Percentiles rank a stretch among this genome's conserved stretches.
These are phyloP conservation scores for Gadus chalcogrammus DNA, from an alignment of 2,113 vertebrate genomes.

Conservation along the genomic window DNA sequence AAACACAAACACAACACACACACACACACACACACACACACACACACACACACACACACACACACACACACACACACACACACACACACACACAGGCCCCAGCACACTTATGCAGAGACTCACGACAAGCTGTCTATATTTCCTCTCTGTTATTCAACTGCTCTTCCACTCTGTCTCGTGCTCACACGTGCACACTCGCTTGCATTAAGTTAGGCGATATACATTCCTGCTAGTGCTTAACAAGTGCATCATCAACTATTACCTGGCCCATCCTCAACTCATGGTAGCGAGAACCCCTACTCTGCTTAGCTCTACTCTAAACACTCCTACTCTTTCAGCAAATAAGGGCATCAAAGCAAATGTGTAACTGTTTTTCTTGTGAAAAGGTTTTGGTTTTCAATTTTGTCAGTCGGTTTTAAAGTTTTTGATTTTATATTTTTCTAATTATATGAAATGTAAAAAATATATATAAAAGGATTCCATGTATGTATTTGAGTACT, in stretches of 20 bases:
- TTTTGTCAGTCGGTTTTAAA: conserved; percentile 52
- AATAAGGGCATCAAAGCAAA: conserved; percentile 42
- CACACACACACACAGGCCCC: neutral
- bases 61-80: conserved; percentile 12
- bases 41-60: neutral
- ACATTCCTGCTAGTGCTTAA: conserved; percentile 35
- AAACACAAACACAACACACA: neutral
- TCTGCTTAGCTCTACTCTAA: neutral
- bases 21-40: conserved; percentile 12
- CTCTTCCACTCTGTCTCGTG: conserved; percentile 9
- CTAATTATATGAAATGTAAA: conserved; percentile 54
- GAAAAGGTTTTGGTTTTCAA: conserved; percentile 32
- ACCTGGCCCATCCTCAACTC: neutral
- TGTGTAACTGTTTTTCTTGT: conserved; percentile 55
- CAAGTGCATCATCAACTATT: conserved; percentile 14
- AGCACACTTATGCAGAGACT: conserved; percentile 23
- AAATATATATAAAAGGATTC: conserved; percentile 45
- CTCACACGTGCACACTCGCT: conserved; percentile 21
- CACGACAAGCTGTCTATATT: conserved; percentile 19
- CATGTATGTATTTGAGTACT: conserved; percentile 56
- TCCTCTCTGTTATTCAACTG: neutral
- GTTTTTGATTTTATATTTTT: conserved; percentile 75
- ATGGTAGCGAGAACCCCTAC: neutral
- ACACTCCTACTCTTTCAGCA: conserved; percentile 20
- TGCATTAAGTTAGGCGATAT: conserved; percentile 16